Percentiles rank a stretch among this genome's conserved stretches.
phyloP scores from a whole-genome alignment of 2,888 invertebrate species.

The Trachelus troglodyta region DNA sequence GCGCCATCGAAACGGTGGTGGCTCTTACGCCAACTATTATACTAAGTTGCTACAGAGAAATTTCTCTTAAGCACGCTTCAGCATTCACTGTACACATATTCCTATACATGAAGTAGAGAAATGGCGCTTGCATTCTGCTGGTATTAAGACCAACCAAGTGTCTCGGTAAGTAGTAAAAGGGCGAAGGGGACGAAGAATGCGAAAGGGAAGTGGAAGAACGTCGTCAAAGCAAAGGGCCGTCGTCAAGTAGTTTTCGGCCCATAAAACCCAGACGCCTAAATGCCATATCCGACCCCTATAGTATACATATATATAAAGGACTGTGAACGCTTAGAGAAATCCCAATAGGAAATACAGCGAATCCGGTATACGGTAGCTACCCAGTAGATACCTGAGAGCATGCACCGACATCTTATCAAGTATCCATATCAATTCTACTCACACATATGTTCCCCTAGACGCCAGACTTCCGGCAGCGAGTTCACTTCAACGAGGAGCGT shows the following conservation, averaged over 20 bases:
- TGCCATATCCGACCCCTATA: conserved; percentile 20
- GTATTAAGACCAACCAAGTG: neutral
- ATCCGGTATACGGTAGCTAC: neutral
- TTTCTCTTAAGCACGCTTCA: neutral
- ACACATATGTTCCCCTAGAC: conserved; percentile 93
- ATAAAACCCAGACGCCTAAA: conserved; percentile 47
- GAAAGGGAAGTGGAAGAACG: neutral
- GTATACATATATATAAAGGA: conserved; percentile 2
- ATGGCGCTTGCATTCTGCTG: neutral
- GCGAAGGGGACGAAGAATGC: neutral
- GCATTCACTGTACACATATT: neutral
- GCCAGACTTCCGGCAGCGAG: conserved; percentile 91
- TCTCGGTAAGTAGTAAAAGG: neutral
- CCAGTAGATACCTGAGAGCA: neutral
- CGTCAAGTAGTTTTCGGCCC: conserved; percentile 32
- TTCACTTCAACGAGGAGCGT: conserved; percentile 95
- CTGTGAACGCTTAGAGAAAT: neutral
- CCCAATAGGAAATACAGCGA: neutral
- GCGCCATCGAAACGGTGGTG: neutral
- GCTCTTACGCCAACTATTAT: neutral
- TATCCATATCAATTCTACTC: conserved; percentile 69
- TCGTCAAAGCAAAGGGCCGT: neutral
- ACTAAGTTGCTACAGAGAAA: neutral
- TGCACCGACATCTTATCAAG: neutral
- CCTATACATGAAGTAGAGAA: neutral